Conservation (phyloP, 2,113 vertebrate genomes). For the Smithornis capensis region DNA sequence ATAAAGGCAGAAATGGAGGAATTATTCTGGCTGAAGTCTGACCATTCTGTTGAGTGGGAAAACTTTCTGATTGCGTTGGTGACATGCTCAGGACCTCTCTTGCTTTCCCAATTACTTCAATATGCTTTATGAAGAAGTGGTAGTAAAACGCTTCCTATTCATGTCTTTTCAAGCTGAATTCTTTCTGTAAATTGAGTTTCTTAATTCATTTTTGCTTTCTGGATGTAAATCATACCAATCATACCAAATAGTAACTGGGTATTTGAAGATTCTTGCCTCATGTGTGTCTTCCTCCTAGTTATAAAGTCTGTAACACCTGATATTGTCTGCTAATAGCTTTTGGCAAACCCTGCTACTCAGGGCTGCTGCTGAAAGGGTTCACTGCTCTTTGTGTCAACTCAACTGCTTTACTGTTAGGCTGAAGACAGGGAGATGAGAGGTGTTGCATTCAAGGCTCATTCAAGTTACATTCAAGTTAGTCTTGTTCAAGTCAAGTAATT, state of each 20-base stretch:
- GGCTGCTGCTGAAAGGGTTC: neutral
- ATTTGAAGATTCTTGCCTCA: neutral
- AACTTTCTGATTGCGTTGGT: neutral
- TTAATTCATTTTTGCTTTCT: neutral
- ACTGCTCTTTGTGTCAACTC: neutral
- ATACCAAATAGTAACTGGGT: neutral
- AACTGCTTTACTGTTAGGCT: neutral
- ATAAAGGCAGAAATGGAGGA: neutral
- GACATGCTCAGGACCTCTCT: neutral
- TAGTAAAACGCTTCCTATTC: neutral
- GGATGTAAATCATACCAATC: neutral
- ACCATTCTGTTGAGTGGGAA: neutral
- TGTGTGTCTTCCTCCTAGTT: neutral
- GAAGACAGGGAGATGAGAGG: neutral
- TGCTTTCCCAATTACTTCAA: neutral
- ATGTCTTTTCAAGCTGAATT: neutral
- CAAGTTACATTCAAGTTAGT: neutral
- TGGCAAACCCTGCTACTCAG: neutral
- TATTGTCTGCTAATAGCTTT: neutral
- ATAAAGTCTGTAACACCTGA: neutral
- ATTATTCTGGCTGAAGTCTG: neutral
- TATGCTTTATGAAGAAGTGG: neutral
- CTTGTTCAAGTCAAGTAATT: neutral
- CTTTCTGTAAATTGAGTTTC: neutral
- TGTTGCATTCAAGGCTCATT: neutral